Evolutionary conservation across 2,113 vertebrate species (phyloP).

Genomic region (Heliornis fulica): DNA sequence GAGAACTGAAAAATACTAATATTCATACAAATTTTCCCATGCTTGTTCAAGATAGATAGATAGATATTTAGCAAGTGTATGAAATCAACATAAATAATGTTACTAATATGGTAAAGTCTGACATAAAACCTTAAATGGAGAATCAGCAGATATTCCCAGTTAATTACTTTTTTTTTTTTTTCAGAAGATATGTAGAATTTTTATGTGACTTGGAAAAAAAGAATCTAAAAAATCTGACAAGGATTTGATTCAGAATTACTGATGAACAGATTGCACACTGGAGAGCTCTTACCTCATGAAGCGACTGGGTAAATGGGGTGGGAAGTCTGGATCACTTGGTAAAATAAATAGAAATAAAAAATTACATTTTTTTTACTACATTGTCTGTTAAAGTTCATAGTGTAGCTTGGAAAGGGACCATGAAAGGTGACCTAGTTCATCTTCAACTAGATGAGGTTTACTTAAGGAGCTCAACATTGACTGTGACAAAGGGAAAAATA

Average conservation of each 20-base stretch:
- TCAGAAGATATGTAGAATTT: neutral
- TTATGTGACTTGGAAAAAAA: neutral
- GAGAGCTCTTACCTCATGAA: neutral
- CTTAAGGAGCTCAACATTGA: neutral
- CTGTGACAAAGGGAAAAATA: neutral
- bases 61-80: neutral
- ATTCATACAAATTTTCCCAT: neutral
- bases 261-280: neutral
- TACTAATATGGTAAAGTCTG: neutral
- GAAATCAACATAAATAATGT: neutral
- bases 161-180: neutral
- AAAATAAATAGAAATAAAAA: neutral
- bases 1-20: neutral
- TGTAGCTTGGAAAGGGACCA: too few relatives aligned
- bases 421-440: too few relatives aligned
- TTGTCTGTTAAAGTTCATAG: neutral
- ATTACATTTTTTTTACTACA: neutral
- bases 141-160: neutral
- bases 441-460: too few relatives aligned
- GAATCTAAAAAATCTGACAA: neutral
- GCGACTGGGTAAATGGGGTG: neutral
- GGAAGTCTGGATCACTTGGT: neutral
- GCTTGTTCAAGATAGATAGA: neutral
- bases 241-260: neutral
- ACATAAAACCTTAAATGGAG: neutral